A percentile compares a stretch with the other conserved stretches of the same genome.
Evolutionary conservation across 2,888 invertebrate genomes (phyloP).

Genomic region (Acleris sparsana): DNA sequence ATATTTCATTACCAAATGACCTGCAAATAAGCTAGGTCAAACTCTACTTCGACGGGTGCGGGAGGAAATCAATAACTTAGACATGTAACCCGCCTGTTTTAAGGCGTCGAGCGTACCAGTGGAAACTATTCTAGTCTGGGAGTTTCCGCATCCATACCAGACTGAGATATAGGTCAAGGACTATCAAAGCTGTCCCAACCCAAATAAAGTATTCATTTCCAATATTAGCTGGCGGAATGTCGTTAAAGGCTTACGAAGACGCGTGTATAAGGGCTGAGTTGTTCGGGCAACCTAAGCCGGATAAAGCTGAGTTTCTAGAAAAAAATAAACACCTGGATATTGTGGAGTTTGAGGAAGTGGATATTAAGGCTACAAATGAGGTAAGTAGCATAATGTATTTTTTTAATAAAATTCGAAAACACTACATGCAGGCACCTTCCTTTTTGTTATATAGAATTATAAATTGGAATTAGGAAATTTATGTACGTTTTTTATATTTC

Average conservation of each 20-base stretch:
- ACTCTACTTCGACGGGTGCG: background rate
- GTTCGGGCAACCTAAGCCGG: slow-evolving; percentile 87
- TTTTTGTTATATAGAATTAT: background rate
- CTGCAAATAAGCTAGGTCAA: background rate
- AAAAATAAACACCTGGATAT: slow-evolving; percentile 81
- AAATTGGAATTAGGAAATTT: background rate
- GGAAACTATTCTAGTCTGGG: slow-evolving; percentile 22
- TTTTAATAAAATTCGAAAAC: background rate
- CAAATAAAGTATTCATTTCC: slow-evolving; percentile 31
- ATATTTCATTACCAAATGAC: background rate
- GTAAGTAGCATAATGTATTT: slow-evolving; percentile 6
- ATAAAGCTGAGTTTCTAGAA: slow-evolving; percentile 86
- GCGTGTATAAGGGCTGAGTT: slow-evolving; percentile 91
- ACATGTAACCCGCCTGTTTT: slow-evolving; percentile 37
- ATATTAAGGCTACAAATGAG: slow-evolving; percentile 61
- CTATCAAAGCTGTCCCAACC: slow-evolving; percentile 36
- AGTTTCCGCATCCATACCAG: slow-evolving; percentile 18
- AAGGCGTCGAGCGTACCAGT: slow-evolving; percentile 25
- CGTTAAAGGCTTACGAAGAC: slow-evolving; percentile 88
- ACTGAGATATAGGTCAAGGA: slow-evolving; percentile 48
- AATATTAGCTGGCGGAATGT: slow-evolving; percentile 63
- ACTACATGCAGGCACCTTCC: too few species aligned
- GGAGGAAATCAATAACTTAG: slow-evolving; percentile 35
- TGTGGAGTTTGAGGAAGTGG: slow-evolving; percentile 80
- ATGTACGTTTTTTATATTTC: slow-evolving; percentile 38